A percentile compares a stretch with the other conserved stretches of the same genome.
Conservation (phyloP, 2,797 vertebrate species). For the Neosilurus mollespiculum region DNA sequence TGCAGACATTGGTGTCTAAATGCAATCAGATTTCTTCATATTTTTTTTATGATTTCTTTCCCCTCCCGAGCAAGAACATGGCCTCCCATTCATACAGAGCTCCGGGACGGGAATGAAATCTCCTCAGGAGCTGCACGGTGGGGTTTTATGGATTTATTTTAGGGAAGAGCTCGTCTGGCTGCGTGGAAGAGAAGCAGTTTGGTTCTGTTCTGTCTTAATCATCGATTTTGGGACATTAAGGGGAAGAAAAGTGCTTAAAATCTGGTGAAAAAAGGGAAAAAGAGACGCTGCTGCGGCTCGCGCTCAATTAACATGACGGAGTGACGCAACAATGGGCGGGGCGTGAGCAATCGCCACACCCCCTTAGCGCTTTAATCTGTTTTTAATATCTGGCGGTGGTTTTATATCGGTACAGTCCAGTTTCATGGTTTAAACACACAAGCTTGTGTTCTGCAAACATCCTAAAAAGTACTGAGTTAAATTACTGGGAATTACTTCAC, state of each 20-base stretch:
- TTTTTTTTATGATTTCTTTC: constrained; percentile 60
- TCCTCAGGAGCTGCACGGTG: neutral
- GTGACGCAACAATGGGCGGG: constrained; percentile 74
- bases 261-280: neutral
- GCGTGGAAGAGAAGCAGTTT: neutral
- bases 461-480: no score
- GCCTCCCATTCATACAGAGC: constrained; percentile 78
- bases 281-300: constrained; percentile 46
- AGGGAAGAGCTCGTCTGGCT: neutral
- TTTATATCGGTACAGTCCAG: no score
- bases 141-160: neutral
- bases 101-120: constrained; percentile 60
- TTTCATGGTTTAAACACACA: no score
- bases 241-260: no score
- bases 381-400: no score
- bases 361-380: constrained; percentile 33
- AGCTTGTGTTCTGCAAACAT: no score
- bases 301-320: constrained; percentile 66
- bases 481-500: no score
- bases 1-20: constrained; percentile 15
- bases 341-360: constrained; percentile 63
- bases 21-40: constrained; percentile 13
- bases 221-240: neutral
- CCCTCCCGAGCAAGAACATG: constrained; percentile 67
- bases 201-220: neutral